Evolutionary conservation across 2,113 vertebrate genomes (phyloP), one percentile per base, ranked within the genome.

Genomic region (Ptilonorhynchus violaceus): DNA sequence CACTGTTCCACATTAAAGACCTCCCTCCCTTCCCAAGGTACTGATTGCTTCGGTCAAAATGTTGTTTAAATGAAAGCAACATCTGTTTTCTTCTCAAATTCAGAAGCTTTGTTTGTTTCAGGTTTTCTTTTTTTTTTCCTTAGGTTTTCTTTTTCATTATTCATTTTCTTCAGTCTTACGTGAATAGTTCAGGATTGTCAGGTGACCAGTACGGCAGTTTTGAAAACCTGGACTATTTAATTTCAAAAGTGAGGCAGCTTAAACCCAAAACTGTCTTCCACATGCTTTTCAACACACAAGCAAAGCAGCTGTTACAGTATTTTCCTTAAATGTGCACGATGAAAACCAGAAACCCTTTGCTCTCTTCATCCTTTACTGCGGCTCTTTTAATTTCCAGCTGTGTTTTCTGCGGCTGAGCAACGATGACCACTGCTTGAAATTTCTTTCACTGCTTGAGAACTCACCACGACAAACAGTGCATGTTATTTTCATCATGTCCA

Each of bases 121-220:
- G 20, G 12, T 8, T 27, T 80, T 69, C 30, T 8, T 27, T 76
- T 64, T 50, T 31, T 72, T 31, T 11, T 17, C 37, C 37, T 85
- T 35, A 35, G 2, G 0, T 22, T 64, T 72, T 59, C 1, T 14
- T 24, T 28, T 28, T 13, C 20, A 7, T 21, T 39, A 16, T 42
- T 49, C 2, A 3, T 49, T 78, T 62, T 41, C 20, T 44, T 74
- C 30, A 62, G 17, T 28, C 24, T 68, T 15, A 11, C 5, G 9
- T 24, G 78, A 90, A 42, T 21, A 67, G 6, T 17, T 78, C 15
- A 62, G 33, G 83, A 90, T 10, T 53, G 1, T 46, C 52, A 66
- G 11, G 5, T 55, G 21, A 67, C 10, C 6, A 39, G 1, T 7
- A 37, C 0, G 31, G 4, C 7, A 39, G 7, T 55, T 84, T 44